Percentiles rank a stretch among this genome's conserved stretches.
These are phyloP conservation scores for Therioaphis trifolii DNA, from an alignment of 2,888 invertebrate species.

Conservation along the genomic window DNA sequence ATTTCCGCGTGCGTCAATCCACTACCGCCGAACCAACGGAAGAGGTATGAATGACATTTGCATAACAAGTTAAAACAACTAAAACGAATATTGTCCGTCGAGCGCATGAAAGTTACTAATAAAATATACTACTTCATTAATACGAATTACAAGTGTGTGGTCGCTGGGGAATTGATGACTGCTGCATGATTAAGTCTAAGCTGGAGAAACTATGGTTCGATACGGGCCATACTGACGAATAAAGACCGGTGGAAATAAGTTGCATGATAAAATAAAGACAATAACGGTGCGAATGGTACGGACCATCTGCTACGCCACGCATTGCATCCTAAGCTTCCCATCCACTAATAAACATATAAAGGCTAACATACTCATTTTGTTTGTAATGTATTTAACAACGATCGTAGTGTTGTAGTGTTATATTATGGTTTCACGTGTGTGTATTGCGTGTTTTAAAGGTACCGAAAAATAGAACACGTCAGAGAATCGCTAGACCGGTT, in stretches of 20 bases:
- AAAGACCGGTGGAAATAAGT: slow-evolving; percentile 32
- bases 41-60: slow-evolving; percentile 60
- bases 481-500: slow-evolving; percentile 55
- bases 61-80: slow-evolving; percentile 52
- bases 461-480: slow-evolving; percentile 59
- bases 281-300: slow-evolving; percentile 34
- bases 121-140: slow-evolving; percentile 52
- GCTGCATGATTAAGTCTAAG: slow-evolving; percentile 50
- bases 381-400: not conserved
- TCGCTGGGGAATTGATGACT: slow-evolving; percentile 40
- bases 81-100: slow-evolving; percentile 28
- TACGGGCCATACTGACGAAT: slow-evolving; percentile 21
- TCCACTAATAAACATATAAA: slow-evolving; percentile 45
- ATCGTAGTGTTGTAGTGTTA: not conserved
- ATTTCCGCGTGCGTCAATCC: slow-evolving; percentile 24
- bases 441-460: slow-evolving; percentile 46
- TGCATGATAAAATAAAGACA: slow-evolving; percentile 52
- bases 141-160: slow-evolving; percentile 33
- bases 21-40: slow-evolving; percentile 20
- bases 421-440: not conserved
- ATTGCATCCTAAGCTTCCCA: slow-evolving; percentile 59
- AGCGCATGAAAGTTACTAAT: slow-evolving; percentile 58
- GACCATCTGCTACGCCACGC: slow-evolving; percentile 50
- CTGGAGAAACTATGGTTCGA: slow-evolving; percentile 12
- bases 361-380: slow-evolving; percentile 41